A percentile compares a stretch with the other conserved stretches of the same genome.
These are phyloP conservation scores for Pseudopleuronectes americanus DNA, from an alignment of 2,797 vertebrate species.

Conservation along the genomic window DNA sequence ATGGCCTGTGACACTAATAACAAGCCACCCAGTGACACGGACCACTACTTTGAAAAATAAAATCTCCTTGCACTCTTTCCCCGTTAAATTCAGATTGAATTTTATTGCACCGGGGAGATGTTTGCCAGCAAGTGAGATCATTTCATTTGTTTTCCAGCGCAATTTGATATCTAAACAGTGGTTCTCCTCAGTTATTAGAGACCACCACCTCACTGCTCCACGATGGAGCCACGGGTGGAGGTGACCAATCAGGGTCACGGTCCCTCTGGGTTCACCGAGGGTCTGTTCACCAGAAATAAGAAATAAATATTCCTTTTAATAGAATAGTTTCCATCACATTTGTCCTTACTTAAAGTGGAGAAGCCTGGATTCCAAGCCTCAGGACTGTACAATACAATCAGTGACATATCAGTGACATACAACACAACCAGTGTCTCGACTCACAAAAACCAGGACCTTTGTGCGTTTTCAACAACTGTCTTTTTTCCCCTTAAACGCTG, in stretches of 20 bases:
- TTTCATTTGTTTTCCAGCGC: constrained; percentile 34
- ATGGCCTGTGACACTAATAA: constrained; percentile 79
- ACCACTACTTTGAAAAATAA: constrained; percentile 36
- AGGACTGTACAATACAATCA: constrained; percentile 37
- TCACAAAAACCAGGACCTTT: constrained; percentile 25
- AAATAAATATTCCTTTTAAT: not conserved
- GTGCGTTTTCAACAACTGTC: not conserved
- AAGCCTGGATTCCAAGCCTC: constrained; percentile 38
- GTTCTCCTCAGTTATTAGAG: constrained; percentile 9
- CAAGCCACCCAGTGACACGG: constrained; percentile 68
- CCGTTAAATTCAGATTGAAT: constrained; percentile 15
- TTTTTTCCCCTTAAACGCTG: constrained; percentile 28
- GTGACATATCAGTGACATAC: constrained; percentile 49
- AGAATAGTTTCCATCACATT: constrained; percentile 30
- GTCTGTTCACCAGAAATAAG: constrained; percentile 35
- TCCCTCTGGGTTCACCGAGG: constrained; percentile 28
- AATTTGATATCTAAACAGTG: constrained; percentile 20
- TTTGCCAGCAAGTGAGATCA: constrained; percentile 47
- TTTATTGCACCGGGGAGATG: not conserved
- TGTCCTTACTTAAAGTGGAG: constrained; percentile 14
- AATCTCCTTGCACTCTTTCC: constrained; percentile 4
- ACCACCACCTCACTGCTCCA: constrained; percentile 14
- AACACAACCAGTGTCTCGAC: constrained; percentile 23
- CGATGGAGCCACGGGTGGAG: constrained; percentile 36
- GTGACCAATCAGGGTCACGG: constrained; percentile 19